Evolutionary conservation across 1,140 invertebrate genomes (phyloP).

Genomic region (Chlorops oryzae): DNA sequence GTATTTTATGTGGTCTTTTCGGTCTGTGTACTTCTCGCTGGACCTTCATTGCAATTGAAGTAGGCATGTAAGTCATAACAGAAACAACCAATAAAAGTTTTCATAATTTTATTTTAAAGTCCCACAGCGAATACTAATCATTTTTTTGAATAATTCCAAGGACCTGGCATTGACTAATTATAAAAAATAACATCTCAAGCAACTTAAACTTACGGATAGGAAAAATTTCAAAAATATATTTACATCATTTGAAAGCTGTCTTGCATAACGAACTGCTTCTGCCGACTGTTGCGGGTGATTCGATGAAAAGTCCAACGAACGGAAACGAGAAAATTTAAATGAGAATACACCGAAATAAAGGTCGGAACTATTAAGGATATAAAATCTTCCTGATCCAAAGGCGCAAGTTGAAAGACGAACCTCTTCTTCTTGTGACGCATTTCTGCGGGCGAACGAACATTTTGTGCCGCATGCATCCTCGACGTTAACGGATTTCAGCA

Average conservation of each 20-base stretch:
- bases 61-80: too few species aligned
- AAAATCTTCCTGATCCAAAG: background rate
- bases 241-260: slow-evolving; percentile 43
- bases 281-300: slow-evolving; percentile 27
- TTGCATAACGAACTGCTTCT: slow-evolving; percentile 45
- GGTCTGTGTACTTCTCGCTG: too few species aligned
- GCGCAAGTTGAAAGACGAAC: slow-evolving; percentile 19
- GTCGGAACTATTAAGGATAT: background rate
- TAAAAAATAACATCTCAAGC: too few species aligned
- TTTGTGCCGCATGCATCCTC: slow-evolving; percentile 38
- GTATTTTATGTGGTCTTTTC: too few species aligned
- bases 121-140: too few species aligned
- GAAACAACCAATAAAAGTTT: too few species aligned
- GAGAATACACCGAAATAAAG: background rate
- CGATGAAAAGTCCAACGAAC: background rate
- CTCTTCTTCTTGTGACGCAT: slow-evolving; percentile 46
- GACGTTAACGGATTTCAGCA: slow-evolving; percentile 40
- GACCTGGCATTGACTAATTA: too few species aligned
- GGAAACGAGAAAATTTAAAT: background rate
- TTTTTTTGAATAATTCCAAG: too few species aligned
- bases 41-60: too few species aligned
- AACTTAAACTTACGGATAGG: too few species aligned
- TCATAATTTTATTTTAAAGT: too few species aligned
- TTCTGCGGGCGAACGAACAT: slow-evolving; percentile 41
- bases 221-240: too few species aligned